Evolutionary conservation across 1,140 invertebrate species (phyloP), one percentile per base, ranked within the genome.

Genomic region (Homarus americanus): DNA sequence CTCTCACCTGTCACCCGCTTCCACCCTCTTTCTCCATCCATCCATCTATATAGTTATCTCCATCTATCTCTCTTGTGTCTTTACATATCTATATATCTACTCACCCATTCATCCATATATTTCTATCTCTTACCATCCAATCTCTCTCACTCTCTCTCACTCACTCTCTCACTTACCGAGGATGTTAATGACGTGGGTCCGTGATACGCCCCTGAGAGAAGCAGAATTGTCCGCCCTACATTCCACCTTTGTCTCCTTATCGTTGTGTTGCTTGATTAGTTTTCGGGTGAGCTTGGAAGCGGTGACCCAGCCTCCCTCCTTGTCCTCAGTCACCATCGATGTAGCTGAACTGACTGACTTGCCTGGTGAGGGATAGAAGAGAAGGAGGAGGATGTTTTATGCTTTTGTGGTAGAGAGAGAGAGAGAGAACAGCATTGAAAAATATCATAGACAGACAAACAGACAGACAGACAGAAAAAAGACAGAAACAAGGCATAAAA

Each of bases 231-330:
- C 73, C 20, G 84, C 84, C 20, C 73, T 49, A 73, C 84, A 87
- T n/a, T 76, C 84, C 20, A 87, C 49, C 10, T 24, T 34, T 20
- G 75, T 72, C 34, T 87, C 84, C 15, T 20, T 15, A 7, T 58
- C 75, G 7, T 41, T 63, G 32, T 53, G 17, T 0, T 49, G 32
- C 34, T 41, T 76, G 5, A 78, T 34, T 24, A 78, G 75, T 44
- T 58, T 36, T 15, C 49, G 20, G 73, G 73, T 87, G 15, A 87
- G 73, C 24, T 38, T 63, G 10, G 84, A 87, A 2, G 84, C 49
- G 34, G 84, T 87, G 73, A 87, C 72, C 84, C 84, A 87, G 24
- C 84, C 84, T 44, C 84, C 84, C 34, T 87, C 84, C 9, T 75
- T 24, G 41, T 58, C 69, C 28, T 87, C 84, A n/a, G n/a, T 58